Base-by-base conservation (phyloP, 2,113 vertebrate genomes). In the Pongo pygmaeus region DNA sequence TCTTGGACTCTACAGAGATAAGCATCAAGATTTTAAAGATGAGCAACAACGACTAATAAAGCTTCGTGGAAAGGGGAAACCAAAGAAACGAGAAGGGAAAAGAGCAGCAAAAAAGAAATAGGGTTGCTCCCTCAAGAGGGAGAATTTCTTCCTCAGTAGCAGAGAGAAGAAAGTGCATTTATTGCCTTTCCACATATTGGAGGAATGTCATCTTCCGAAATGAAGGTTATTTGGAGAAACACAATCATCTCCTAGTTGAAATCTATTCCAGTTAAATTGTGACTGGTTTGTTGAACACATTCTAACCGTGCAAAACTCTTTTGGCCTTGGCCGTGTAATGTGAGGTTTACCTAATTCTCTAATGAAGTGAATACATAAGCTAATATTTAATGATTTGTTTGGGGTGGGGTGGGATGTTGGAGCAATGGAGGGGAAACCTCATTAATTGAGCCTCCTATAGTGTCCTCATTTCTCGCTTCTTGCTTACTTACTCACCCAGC, bases 21-120 rank as follows among this genome's bases (percentile, higher is more conserved):
- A 99, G 94, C 99, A 99, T 25, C 99, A 99, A 91, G 99, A 99
- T 98, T 99, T 99, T 90, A 99, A 98, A 96, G 99, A 99, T 3
- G 99, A 99, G 97, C 99, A 99, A 99, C 95, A 81, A 30, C 99
- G 99, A 25, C 55, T 99, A 93, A 99, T 98, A 97, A 99, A 99
- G 87, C 99, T 99, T 11, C 99, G 99, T 98, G 99, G 99, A 46
- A 99, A 99, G 98, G 99, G 99, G 79, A 99, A 99, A 52, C 99
- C 99, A 1, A 99, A 98, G 96, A 99, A 99, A 96, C 99, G 99
- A 59, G 99, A 99, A 97, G 99, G 99, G 50, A 99, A 99, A 97
- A 99, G 99, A 98, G 99, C 99, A 5, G 10, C 93, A 2, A 99
- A 99, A 98, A 99, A 98, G 98, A 99, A 99, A 91, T 99, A 99